These are phyloP conservation scores for Lithobates sylvaticus DNA, from an alignment of 2,797 vertebrate species.

Conservation along the genomic window DNA sequence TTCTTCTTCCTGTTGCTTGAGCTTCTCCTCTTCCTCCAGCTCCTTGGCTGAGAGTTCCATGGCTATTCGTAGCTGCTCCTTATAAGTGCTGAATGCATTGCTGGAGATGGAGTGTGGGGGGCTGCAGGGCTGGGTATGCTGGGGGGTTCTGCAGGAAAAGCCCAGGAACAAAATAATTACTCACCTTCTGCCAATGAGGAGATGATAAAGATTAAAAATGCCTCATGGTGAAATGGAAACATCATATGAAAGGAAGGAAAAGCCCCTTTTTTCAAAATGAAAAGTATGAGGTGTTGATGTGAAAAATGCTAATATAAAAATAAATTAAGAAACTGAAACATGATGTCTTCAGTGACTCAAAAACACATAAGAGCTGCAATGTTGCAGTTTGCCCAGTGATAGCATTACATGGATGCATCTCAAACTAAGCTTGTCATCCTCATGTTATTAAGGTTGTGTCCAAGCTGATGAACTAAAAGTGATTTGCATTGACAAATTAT, in stretches of 20 bases:
- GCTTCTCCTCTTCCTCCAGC: slow-evolving; percentile 86
- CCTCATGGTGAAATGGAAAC: not conserved
- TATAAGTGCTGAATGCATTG: slow-evolving; percentile 83
- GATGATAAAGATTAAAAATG: not conserved
- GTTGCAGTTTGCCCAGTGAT: too few species aligned
- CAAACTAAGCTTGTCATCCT: too few species aligned
- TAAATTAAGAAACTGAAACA: too few species aligned
- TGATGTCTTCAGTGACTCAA: too few species aligned
- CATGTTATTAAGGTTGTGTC: too few species aligned
- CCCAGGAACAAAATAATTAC: slow-evolving; percentile 13
- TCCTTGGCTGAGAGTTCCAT: slow-evolving; percentile 93
- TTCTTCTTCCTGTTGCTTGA: slow-evolving; percentile 88
- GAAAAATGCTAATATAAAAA: too few species aligned
- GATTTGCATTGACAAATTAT: too few species aligned
- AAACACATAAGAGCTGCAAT: too few species aligned
- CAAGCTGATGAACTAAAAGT: too few species aligned
- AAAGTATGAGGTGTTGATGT: too few species aligned
- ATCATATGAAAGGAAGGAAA: not conserved
- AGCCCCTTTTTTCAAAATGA: too few species aligned
- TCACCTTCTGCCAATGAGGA: slow-evolving; percentile 2
- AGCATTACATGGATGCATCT: too few species aligned
- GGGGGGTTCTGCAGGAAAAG: slow-evolving; percentile 82
- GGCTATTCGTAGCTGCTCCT: slow-evolving; percentile 91
- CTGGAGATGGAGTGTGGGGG: slow-evolving; percentile 76
- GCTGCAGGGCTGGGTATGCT: slow-evolving; percentile 74